Evolutionary conservation across 2,113 vertebrate species (phyloP), one percentile per base, ranked within the genome.

Genomic region (Carassius carassius): DNA sequence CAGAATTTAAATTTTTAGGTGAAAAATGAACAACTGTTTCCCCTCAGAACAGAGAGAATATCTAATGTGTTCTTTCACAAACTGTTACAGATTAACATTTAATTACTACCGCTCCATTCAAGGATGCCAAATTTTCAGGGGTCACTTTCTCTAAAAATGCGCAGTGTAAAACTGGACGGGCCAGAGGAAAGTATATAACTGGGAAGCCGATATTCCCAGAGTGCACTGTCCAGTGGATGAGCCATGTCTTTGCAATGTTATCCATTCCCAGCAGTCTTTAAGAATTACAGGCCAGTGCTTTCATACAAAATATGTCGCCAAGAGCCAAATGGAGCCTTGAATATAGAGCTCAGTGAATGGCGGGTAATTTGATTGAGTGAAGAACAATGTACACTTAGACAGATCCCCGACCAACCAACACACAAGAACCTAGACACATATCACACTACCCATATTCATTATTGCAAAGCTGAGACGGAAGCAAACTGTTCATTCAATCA

Each of bases 361-460:
- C 60, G 60, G 78, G 35, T 94, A 93, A 94, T 94, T 89, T n/a
- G 90, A 94, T 93, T 94, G 89, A 83, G 83, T 47, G 49, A 87
- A 89, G 37, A 73, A 94, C 92, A 94, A 94, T 93, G 91, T 84
- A 84, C 84, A 69, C 90, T 92, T 67, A 56, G 88, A 88, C 65
- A 79, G 81, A 90, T 90, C 84, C 84, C 87, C 76, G 63, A 86
- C 80, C 81, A 85, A 83, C 80, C 87, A 81, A 85, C 83, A 88
- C 81, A 89, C 83, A 88, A 74, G 35, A 88, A 83, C 81, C 73
- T 44, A 84, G 88, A 90, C 65, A 84, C 67, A 82, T 83, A 85
- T 89, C 82, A 90, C 87, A 82, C 84, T 73, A 60, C 29, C 87
- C 84, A 89, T 89, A 74, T 76, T 74, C 78, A 91, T 85, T 86